Conservation (phyloP, 2,888 invertebrate species). For the Galeruca laticollis region DNA sequence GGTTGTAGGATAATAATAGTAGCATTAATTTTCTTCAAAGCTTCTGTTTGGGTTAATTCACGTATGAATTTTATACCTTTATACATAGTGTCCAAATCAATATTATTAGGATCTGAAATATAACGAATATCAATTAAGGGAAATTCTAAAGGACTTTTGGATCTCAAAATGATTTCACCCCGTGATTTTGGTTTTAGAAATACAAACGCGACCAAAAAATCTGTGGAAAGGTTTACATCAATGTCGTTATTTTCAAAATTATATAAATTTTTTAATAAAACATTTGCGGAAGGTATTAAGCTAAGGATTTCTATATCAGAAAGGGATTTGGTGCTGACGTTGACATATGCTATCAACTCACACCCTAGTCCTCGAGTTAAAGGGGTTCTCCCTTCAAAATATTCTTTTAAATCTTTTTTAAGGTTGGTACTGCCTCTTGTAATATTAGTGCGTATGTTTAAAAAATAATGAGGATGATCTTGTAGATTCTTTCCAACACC, state of each 20-base stretch:
- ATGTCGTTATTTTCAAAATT: background rate
- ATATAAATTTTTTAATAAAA: background rate
- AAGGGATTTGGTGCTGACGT: background rate
- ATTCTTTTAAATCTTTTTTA: conserved; percentile 24
- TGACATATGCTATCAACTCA: background rate
- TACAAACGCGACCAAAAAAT: conserved; percentile 42
- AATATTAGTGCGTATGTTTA: conserved; percentile 28
- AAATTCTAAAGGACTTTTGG: conserved; percentile 55
- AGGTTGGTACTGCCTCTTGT: conserved; percentile 9
- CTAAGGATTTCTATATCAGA: background rate
- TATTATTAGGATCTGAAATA: conserved; percentile 46
- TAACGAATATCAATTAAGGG: conserved; percentile 55
- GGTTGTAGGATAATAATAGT: conserved; percentile 61
- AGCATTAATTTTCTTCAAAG: conserved; percentile 73
- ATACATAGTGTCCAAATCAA: conserved; percentile 76
- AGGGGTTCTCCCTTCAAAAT: conserved; percentile 23
- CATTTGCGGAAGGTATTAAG: background rate
- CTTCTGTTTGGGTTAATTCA: conserved; percentile 65
- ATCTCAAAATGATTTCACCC: conserved; percentile 54
- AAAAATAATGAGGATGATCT: conserved; percentile 74
- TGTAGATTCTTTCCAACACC: conserved; percentile 86
- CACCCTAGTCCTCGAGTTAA: background rate
- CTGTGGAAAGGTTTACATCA: conserved; percentile 22
- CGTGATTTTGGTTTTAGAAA: conserved; percentile 55
- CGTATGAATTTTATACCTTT: conserved; percentile 68